A percentile compares a stretch with the other conserved stretches of the same genome.
These are phyloP conservation scores for Neopelma chrysocephalum DNA, from an alignment of 2,797 vertebrate genomes.

Conservation along the genomic window DNA sequence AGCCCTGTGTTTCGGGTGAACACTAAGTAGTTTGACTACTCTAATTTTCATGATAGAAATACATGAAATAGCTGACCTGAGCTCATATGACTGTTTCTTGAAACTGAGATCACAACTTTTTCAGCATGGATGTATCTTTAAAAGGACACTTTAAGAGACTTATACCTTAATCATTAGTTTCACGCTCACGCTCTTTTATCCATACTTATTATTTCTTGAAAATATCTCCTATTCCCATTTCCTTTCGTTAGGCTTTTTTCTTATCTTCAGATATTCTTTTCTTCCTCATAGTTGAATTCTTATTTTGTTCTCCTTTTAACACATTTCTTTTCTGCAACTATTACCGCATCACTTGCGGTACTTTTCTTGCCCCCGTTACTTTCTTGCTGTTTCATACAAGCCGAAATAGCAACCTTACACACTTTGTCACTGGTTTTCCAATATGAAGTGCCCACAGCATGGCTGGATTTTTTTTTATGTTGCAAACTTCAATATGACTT, in stretches of 20 bases:
- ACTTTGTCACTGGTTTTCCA: not conserved
- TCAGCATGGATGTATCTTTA: not conserved
- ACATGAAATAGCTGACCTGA: not conserved
- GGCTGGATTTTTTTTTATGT: not conserved
- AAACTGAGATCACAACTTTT: not conserved
- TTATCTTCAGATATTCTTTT: not conserved
- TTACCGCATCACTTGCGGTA: not conserved
- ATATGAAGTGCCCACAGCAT: not conserved
- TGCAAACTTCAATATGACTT: not conserved
- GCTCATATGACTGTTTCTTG: not conserved
- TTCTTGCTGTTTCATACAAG: not conserved
- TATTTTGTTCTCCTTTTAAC: not conserved
- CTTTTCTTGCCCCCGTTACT: not conserved
- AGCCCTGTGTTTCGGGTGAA: rapidly evolving
- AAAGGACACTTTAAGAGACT: not conserved
- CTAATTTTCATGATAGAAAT: not conserved
- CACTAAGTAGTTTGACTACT: not conserved
- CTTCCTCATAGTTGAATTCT: not conserved
- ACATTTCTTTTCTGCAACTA: not conserved
- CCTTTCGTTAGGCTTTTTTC: not conserved
- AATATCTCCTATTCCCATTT: not conserved
- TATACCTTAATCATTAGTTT: not conserved
- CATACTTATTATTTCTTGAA: not conserved
- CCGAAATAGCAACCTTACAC: not conserved
- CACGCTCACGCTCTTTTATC: not conserved